Conservation (phyloP, 2,888 invertebrate species). For the Lithosia quadra region DNA sequence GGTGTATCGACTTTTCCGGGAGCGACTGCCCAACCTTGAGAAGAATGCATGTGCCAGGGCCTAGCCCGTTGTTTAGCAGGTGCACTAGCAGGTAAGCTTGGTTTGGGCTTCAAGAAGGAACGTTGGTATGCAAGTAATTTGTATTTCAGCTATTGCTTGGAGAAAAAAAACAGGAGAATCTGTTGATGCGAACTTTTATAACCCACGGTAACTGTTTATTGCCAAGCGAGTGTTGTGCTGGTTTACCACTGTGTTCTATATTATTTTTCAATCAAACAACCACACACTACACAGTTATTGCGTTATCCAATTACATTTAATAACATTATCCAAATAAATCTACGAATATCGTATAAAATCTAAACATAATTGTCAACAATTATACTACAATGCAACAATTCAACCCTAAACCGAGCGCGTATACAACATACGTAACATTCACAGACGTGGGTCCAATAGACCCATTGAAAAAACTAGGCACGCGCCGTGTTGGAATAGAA, state of each 20-base stretch:
- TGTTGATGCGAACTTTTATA: too few species aligned
- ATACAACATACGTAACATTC: conserved; percentile 53
- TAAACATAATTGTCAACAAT: conserved; percentile 36
- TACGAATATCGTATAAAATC: conserved; percentile 21
- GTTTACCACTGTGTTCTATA: not conserved
- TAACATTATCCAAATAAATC: conserved; percentile 18
- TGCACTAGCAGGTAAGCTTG: too few species aligned
- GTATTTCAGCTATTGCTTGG: not conserved
- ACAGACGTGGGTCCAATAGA: conserved; percentile 60
- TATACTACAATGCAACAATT: conserved; percentile 39
- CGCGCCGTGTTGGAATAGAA: conserved; percentile 74
- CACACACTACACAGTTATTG: not conserved
- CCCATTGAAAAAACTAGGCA: conserved; percentile 75
- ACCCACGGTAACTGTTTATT: not conserved
- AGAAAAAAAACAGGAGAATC: too few species aligned
- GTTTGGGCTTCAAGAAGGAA: too few species aligned
- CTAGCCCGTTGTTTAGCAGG: too few species aligned
- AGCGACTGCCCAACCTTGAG: too few species aligned
- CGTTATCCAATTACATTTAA: conserved; percentile 13
- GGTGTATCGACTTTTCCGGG: too few species aligned
- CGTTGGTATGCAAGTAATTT: too few species aligned
- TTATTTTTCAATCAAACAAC: not conserved
- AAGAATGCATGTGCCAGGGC: too few species aligned
- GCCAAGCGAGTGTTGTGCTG: not conserved
- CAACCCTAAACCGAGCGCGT: conserved; percentile 50